These are phyloP conservation scores for Lottia scabra DNA, from an alignment of 2,888 invertebrate species.

Conservation along the genomic window DNA sequence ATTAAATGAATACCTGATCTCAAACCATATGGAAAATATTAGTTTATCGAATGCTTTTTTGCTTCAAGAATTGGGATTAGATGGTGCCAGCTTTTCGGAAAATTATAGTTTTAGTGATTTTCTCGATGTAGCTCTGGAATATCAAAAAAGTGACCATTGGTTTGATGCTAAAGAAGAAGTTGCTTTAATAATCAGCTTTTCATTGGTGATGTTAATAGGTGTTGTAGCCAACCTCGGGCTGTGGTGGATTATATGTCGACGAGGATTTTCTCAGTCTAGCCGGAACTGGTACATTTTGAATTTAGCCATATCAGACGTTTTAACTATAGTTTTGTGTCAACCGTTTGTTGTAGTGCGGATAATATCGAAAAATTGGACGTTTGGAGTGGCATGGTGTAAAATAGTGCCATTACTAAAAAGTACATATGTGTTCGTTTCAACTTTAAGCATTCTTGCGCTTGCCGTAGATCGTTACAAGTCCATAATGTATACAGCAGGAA, in stretches of 20 bases:
- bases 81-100: neutral
- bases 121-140: conserved; percentile 16
- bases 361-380: conserved; percentile 46
- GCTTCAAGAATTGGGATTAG: neutral
- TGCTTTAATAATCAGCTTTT: conserved; percentile 15
- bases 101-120: conserved; percentile 9
- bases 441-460: conserved; percentile 47
- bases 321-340: conserved; percentile 48
- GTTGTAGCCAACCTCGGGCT: conserved; percentile 33
- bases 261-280: conserved; percentile 28
- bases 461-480: conserved; percentile 49
- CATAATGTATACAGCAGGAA: conserved; percentile 36
- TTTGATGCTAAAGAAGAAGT: conserved; percentile 19
- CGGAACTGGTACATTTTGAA: conserved; percentile 51
- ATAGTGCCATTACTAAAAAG: conserved; percentile 46
- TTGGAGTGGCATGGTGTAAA: conserved; percentile 46
- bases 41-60: neutral
- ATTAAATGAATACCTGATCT: no score
- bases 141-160: conserved; percentile 22
- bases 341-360: conserved; percentile 50
- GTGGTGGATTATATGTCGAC: conserved; percentile 25
- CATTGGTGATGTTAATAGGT: conserved; percentile 21
- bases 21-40: neutral
- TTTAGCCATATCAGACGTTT: conserved; percentile 47
- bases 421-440: conserved; percentile 48